Evolutionary conservation across 2,888 invertebrate genomes (phyloP).

Genomic region (Smittia aterrima): DNA sequence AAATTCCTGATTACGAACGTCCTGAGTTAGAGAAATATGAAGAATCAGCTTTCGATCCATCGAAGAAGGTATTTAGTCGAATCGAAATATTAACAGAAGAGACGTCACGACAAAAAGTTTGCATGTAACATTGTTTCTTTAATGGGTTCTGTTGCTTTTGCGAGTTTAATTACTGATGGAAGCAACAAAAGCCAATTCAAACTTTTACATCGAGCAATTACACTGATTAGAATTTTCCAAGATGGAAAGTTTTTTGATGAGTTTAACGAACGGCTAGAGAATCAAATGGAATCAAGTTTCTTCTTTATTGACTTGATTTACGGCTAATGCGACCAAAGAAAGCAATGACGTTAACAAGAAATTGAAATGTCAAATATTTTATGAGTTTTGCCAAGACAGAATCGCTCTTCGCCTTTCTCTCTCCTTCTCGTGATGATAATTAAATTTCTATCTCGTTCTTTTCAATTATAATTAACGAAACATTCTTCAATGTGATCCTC

Average conservation of each 20-base stretch:
- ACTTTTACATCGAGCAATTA: too few species aligned
- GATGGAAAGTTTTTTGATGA: too few species aligned
- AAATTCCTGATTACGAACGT: slow-evolving; percentile 68
- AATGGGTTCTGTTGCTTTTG: too few species aligned
- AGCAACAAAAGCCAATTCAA: too few species aligned
- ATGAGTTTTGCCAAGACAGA: slow-evolving; percentile 8
- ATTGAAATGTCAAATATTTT: slow-evolving; percentile 31
- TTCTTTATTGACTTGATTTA: too few species aligned
- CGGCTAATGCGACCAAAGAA: background rate
- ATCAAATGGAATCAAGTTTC: too few species aligned
- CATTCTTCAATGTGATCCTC: background rate
- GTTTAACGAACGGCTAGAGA: too few species aligned
- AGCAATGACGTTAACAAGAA: background rate
- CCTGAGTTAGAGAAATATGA: slow-evolving; percentile 67
- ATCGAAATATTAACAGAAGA: slow-evolving; percentile 47
- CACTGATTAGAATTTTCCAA: too few species aligned
- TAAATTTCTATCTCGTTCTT: background rate
- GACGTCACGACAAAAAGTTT: slow-evolving; percentile 20
- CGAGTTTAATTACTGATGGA: too few species aligned
- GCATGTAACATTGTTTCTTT: too few species aligned
- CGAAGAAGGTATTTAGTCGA: slow-evolving; percentile 55
- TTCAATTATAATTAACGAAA: slow-evolving; percentile 6
- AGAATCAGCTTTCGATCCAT: slow-evolving; percentile 54
- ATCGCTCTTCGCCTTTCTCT: background rate
- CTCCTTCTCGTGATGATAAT: background rate